Evolutionary conservation across 2,113 vertebrate genomes (phyloP).

Genomic region (Nothocercus nigrocapillus): DNA sequence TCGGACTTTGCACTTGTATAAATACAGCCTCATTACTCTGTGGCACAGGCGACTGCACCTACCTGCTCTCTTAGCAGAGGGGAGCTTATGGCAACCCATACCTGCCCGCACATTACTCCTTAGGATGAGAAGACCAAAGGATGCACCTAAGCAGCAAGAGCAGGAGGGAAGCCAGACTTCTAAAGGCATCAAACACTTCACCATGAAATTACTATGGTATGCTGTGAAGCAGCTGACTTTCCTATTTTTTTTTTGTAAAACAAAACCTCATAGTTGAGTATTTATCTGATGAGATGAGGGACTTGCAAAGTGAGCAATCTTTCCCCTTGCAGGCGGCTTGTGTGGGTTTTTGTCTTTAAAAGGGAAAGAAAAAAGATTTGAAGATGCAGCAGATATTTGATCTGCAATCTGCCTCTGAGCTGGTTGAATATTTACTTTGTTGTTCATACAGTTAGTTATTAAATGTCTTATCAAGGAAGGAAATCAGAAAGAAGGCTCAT

Average conservation of each 20-base stretch:
- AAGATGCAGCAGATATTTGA: background rate
- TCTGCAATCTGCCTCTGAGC: background rate
- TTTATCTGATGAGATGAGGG: constrained; percentile 30
- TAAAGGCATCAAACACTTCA: background rate
- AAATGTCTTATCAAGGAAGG: background rate
- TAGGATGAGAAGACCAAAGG: background rate
- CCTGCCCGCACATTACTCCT: accelerated
- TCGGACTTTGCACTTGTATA: background rate
- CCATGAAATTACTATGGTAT: background rate
- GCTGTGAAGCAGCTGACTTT: background rate
- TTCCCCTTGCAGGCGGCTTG: background rate
- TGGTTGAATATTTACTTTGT: constrained; percentile 42
- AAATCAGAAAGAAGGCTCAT: background rate
- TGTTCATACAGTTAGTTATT: background rate
- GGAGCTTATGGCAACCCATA: background rate
- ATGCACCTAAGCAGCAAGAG: background rate
- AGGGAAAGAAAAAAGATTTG: constrained; percentile 11
- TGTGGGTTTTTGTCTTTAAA: constrained; percentile 31
- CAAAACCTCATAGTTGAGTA: background rate
- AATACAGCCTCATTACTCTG: accelerated
- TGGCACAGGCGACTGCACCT: background rate
- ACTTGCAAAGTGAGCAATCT: constrained; percentile 26
- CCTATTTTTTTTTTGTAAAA: background rate
- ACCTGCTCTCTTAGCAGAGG: background rate
- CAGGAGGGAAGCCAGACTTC: background rate